Conservation (phyloP, 2,113 vertebrate genomes). For the Rhabdomys dilectus region DNA sequence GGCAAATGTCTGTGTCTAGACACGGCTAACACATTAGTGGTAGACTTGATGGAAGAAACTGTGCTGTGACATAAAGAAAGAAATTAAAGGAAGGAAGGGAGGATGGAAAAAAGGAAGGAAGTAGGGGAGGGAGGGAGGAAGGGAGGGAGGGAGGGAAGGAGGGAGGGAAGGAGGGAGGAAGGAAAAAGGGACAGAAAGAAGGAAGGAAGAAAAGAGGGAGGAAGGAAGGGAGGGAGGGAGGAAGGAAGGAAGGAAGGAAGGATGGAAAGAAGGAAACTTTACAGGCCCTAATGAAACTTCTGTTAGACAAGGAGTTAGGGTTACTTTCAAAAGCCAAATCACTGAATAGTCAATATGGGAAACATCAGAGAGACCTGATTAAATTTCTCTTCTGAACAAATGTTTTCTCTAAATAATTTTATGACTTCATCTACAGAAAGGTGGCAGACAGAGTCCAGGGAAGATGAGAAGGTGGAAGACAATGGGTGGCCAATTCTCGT, state of each 20-base stretch:
- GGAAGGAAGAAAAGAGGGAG: no score
- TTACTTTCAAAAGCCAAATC: background rate
- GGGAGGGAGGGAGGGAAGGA: accelerated
- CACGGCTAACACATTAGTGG: background rate
- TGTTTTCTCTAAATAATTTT: background rate
- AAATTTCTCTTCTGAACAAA: background rate
- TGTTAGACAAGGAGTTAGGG: background rate
- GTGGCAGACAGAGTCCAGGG: background rate
- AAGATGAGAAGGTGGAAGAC: background rate
- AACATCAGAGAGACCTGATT: background rate
- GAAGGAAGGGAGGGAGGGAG: no score
- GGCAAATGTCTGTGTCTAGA: background rate
- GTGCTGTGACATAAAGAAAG: background rate
- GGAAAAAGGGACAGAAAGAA: no score
- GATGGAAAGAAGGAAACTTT: background rate
- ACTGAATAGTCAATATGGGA: background rate
- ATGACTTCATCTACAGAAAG: background rate
- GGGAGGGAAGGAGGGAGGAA: background rate
- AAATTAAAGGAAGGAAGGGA: background rate
- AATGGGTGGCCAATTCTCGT: background rate
- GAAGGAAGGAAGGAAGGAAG: no score
- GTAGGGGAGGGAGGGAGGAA: background rate
- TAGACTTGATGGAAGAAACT: background rate
- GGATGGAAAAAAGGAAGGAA: background rate
- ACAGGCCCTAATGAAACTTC: background rate